A percentile compares a stretch with the other conserved stretches of the same genome.
Evolutionary conservation across 2,797 vertebrate genomes (phyloP).

Genomic region (Rhynchonycteris naso): DNA sequence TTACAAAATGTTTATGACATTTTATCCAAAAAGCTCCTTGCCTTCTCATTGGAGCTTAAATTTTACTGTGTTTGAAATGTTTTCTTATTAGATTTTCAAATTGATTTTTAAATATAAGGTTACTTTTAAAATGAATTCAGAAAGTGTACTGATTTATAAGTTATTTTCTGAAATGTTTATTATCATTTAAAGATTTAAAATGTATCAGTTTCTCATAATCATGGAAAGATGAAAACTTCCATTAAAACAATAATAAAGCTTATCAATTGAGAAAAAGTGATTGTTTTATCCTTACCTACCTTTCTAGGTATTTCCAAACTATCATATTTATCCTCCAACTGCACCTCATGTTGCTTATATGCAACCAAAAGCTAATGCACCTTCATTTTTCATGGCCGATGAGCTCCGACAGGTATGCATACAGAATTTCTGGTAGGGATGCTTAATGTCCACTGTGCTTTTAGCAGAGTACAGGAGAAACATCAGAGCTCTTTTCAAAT

Average conservation of each 20-base stretch:
- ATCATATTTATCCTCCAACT: constrained; percentile 98
- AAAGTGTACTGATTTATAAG: constrained; percentile 30
- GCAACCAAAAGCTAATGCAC: constrained; percentile 99
- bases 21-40: constrained; percentile 16
- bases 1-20: background rate
- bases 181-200: constrained; percentile 27
- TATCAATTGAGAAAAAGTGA: constrained; percentile 14
- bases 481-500: background rate
- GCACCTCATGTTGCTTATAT: constrained; percentile 99
- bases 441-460: fast-evolving
- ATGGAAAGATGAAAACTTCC: constrained; percentile 44
- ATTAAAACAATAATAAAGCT: background rate
- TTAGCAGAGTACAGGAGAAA: background rate
- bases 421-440: constrained; percentile 37
- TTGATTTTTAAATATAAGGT: background rate
- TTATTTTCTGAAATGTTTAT: constrained; percentile 22
- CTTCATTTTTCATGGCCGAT: constrained; percentile 99
- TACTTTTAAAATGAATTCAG: constrained; percentile 46
- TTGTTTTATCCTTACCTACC: constrained; percentile 15
- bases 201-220: background rate
- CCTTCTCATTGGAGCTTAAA: background rate
- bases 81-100: constrained; percentile 30
- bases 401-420: constrained; percentile 96
- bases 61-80: constrained; percentile 29
- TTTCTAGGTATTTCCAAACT: constrained; percentile 97